Percentiles rank a stretch among this genome's conserved stretches.
These are phyloP conservation scores for Struthidea cinerea DNA, from an alignment of 2,113 vertebrate species.

Conservation along the genomic window DNA sequence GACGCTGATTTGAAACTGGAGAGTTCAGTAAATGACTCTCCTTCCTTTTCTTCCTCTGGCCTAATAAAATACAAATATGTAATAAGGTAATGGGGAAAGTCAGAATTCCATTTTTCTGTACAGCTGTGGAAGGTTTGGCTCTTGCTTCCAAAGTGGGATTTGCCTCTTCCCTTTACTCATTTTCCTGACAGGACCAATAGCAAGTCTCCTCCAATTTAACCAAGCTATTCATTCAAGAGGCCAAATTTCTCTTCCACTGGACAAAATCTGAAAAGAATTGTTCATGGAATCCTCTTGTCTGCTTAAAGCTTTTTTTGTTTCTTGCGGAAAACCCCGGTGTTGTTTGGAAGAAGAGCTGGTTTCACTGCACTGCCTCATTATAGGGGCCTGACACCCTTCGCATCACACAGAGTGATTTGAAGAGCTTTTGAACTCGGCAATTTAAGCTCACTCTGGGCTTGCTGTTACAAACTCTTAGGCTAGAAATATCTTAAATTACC, in stretches of 20 bases:
- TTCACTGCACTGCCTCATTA: background rate
- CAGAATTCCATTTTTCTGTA: background rate
- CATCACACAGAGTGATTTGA: background rate
- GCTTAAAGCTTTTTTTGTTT: background rate
- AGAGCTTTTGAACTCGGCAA: background rate
- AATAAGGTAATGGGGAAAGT: background rate
- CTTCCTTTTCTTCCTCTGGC: background rate
- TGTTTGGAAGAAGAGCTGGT: background rate
- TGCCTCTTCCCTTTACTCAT: background rate
- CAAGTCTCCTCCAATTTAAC: background rate
- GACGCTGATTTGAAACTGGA: background rate
- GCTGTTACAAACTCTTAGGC: background rate
- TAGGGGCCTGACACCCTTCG: background rate
- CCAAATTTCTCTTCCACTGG: background rate
- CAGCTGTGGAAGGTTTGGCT: background rate
- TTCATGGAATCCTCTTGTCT: background rate
- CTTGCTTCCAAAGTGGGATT: background rate
- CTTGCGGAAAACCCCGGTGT: fast-evolving
- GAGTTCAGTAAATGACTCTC: background rate
- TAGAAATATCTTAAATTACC: background rate
- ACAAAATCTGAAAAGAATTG: background rate
- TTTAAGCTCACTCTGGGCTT: background rate
- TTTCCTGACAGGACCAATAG: background rate
- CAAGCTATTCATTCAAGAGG: background rate
- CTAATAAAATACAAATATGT: background rate